phyloP scores from a whole-genome alignment of 2,888 invertebrate genomes.

The Sphaerophoria rueppellii region DNA sequence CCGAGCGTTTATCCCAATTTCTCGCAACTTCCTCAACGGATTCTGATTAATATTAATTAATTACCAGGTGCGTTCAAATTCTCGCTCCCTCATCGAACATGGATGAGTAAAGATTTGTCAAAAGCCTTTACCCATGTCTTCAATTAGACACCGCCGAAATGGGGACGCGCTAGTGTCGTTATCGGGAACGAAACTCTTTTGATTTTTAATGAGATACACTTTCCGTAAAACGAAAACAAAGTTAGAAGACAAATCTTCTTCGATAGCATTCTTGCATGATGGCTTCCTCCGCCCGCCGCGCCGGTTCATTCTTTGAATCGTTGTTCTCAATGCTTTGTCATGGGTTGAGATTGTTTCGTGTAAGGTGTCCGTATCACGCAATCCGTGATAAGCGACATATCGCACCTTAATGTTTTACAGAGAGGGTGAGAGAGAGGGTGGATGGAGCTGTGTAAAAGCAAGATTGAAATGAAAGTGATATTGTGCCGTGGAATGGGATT shows the following conservation, averaged over 20 bases:
- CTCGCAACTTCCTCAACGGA: slow-evolving; percentile 45
- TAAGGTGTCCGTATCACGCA: slow-evolving; percentile 71
- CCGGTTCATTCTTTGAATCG: neutral
- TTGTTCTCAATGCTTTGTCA: neutral
- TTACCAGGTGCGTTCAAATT: slow-evolving; percentile 53
- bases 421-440: neutral
- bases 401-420: slow-evolving; percentile 33
- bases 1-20: slow-evolving; percentile 11
- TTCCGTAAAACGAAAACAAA: slow-evolving; percentile 18
- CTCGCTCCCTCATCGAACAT: slow-evolving; percentile 10
- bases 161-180: neutral
- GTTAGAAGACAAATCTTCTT: slow-evolving; percentile 68
- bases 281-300: slow-evolving; percentile 4
- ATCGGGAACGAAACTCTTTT: slow-evolving; percentile 25
- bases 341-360: slow-evolving; percentile 54
- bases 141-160: slow-evolving; percentile 44
- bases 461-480: neutral
- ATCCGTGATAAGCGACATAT: slow-evolving; percentile 59
- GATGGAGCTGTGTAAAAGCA: neutral
- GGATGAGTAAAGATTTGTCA: slow-evolving; percentile 65
- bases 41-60: slow-evolving; percentile 63
- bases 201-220: slow-evolving; percentile 69
- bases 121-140: slow-evolving; percentile 38
- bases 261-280: slow-evolving; percentile 42
- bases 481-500: slow-evolving; percentile 1